Evolutionary conservation across 1,140 invertebrate species (phyloP), one percentile per base, ranked within the genome.

Genomic region (Zelostemma sp.): DNA sequence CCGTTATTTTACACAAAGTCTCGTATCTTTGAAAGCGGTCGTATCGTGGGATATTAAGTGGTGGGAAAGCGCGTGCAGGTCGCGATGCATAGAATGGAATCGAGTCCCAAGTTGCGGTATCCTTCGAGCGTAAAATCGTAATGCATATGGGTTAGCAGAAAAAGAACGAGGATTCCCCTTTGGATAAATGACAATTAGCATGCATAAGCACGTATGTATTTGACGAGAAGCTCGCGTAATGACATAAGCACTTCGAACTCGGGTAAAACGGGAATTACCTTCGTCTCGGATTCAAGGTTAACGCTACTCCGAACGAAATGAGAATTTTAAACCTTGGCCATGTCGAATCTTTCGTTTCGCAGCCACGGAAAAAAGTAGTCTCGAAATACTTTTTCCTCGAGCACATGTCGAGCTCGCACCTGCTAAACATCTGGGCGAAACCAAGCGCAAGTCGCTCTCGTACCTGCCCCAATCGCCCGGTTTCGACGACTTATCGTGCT

Each of bases 121-220:
- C 64, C 64, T 67, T 67, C 62, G 21, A 25, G 38, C 41, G 40
- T 56, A 56, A 41, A 14, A 41, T 15, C 15, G n/a, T 8, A 15
- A 41, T 41, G 14, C 35, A 38, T 38, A 41, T 41, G 40, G 40
- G 40, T 41, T 38, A 38, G 35, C 9, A 38, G 2, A 66, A 66
- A 59, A 50, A 55, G 63, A 46, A 59, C 62, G 62, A 65, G 62
- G 62, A 65, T 65, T 25, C 41, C 45, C 5, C 49, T 56, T 65
- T 41, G n/a, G 9, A 66, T 66, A 66, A 66, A 59, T 59, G 55
- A 59, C 49, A 59, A 54, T 65, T 58, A 58, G 55, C 56, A 64
- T 64, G 55, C 54, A 31, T 47, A 51, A 46, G 33, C 61, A 28
- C 28, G 47, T n/a, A n/a, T n/a, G n/a, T n/a, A 1, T 14, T 2